These are phyloP conservation scores for Vidua macroura DNA, from an alignment of 2,113 vertebrate genomes.

Conservation along the genomic window DNA sequence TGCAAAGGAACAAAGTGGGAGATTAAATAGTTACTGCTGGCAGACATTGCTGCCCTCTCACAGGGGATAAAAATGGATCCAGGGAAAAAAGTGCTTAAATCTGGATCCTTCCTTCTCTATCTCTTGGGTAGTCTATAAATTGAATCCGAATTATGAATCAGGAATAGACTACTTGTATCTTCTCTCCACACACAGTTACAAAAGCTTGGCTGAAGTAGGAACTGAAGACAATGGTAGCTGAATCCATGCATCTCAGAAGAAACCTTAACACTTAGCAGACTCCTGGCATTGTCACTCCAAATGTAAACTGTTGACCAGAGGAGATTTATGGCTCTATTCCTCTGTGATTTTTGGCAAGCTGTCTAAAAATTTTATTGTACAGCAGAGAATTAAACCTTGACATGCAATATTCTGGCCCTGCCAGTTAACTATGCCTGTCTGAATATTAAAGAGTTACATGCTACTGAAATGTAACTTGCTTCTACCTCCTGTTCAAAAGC, in stretches of 20 bases:
- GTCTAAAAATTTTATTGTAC: neutral
- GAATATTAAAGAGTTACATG: neutral
- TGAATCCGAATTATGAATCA: neutral
- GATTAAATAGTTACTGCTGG: neutral
- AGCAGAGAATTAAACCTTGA: neutral
- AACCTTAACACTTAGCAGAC: neutral
- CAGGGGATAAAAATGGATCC: neutral
- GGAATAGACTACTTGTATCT: neutral
- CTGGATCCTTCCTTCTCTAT: neutral
- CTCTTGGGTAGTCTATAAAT: neutral
- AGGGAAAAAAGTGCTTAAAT: neutral
- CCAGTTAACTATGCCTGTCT: neutral
- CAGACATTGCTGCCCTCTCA: neutral
- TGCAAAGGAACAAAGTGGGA: neutral
- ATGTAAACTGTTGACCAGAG: neutral
- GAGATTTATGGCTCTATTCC: neutral
- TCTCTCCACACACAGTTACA: neutral
- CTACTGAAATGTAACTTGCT: neutral
- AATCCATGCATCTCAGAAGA: neutral
- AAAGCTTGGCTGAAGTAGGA: neutral
- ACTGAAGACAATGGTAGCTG: neutral
- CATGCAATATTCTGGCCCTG: neutral
- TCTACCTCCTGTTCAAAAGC: neutral
- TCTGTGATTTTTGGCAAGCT: conserved; percentile 6
- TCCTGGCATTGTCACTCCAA: neutral